phyloP scores from a whole-genome alignment of 2,113 vertebrate species.

The Rattus rattus region DNA sequence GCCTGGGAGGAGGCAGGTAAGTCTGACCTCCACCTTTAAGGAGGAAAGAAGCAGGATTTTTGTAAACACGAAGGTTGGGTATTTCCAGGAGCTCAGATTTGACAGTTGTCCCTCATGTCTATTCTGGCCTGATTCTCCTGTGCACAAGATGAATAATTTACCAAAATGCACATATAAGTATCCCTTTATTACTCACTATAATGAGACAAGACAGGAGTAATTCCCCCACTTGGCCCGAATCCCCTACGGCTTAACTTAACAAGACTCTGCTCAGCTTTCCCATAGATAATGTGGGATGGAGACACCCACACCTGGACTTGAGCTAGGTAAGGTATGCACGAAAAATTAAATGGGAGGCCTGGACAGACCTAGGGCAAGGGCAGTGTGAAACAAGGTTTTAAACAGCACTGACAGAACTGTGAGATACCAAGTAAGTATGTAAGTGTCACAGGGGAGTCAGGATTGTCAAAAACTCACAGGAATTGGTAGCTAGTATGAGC shows the following conservation, averaged over 20 bases:
- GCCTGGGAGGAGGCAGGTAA: background rate
- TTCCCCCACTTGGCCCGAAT: constrained; percentile 88
- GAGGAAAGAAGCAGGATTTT: constrained; percentile 73
- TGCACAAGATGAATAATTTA: constrained; percentile 89
- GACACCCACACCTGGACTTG: background rate
- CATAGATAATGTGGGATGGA: constrained; percentile 79
- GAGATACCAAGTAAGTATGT: background rate
- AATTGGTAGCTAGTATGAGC: background rate
- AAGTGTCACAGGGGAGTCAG: background rate
- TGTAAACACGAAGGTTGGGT: constrained; percentile 74
- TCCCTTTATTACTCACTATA: constrained; percentile 90
- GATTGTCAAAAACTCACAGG: background rate
- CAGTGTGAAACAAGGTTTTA: background rate
- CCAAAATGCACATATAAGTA: constrained; percentile 86
- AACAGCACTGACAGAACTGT: background rate
- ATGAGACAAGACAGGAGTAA: constrained; percentile 89
- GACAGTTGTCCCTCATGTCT: constrained; percentile 83
- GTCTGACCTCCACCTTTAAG: constrained; percentile 77
- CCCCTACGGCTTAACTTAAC: constrained; percentile 83
- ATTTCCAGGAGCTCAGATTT: constrained; percentile 81
- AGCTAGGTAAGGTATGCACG: background rate
- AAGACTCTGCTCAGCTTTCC: constrained; percentile 79
- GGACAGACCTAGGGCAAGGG: background rate
- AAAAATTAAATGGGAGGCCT: background rate
- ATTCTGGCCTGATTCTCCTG: constrained; percentile 83